phyloP scores from a whole-genome alignment of 2,113 vertebrate species.

The Indri indri region DNA sequence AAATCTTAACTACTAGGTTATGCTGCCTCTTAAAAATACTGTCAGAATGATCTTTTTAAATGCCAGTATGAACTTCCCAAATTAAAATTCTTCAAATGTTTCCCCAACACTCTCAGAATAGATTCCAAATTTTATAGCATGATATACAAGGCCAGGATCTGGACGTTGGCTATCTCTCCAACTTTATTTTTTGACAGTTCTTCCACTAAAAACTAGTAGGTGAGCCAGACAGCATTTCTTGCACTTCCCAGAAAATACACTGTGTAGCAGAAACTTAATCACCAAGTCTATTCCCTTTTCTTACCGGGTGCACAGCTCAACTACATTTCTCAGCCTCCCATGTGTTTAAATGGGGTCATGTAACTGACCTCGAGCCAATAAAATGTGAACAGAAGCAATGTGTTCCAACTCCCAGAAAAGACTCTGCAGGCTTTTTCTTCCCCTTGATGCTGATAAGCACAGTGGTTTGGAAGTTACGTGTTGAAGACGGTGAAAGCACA shows the following conservation, averaged over 20 bases:
- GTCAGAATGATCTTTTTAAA: not conserved
- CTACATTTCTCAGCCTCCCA: not conserved
- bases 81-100: not conserved
- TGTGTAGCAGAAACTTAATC: not conserved
- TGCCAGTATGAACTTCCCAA: not conserved
- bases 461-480: not conserved
- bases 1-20: not conserved
- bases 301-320: not conserved
- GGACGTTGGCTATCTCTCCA: not conserved
- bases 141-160: not conserved
- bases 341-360: not conserved
- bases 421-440: not conserved
- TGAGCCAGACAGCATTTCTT: not conserved
- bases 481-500: not conserved
- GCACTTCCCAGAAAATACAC: not conserved
- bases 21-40: not conserved
- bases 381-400: not conserved
- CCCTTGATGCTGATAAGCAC: not conserved
- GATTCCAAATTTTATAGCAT: not conserved
- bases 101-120: not conserved
- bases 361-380: not conserved
- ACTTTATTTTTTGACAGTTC: not conserved
- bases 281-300: not conserved
- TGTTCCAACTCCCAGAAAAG: not conserved
- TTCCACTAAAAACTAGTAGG: not conserved